A percentile compares a stretch with the other conserved stretches of the same genome.
These are phyloP conservation scores for Eulithis testata DNA, from an alignment of 2,888 invertebrate species.

Conservation along the genomic window DNA sequence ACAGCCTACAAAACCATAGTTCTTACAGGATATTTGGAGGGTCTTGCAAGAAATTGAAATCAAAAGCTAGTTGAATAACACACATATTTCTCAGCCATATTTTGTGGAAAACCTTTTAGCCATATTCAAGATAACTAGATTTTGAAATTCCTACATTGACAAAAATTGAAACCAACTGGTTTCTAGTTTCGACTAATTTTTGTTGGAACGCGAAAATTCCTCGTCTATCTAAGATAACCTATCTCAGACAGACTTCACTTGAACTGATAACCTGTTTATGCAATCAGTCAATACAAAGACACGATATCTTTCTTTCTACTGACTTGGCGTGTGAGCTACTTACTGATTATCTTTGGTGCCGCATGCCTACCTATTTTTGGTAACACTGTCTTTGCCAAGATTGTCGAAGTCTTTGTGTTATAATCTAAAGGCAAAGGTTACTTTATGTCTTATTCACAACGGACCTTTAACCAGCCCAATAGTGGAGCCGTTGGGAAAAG, in stretches of 20 bases:
- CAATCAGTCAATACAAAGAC: conserved; percentile 11
- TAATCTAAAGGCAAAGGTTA: not conserved
- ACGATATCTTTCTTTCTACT: not conserved
- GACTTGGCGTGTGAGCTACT: conserved; percentile 5
- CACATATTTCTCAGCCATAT: no score
- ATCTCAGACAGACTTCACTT: not conserved
- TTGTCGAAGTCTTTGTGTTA: conserved; percentile 7
- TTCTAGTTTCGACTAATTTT: not conserved
- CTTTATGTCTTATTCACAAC: no score
- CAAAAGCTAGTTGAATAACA: no score
- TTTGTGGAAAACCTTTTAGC: no score
- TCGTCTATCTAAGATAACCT: conserved; percentile 10
- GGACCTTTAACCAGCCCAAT: no score
- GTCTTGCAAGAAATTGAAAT: no score
- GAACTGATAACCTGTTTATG: conserved; percentile 2
- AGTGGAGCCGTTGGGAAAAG: no score
- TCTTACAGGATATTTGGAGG: no score
- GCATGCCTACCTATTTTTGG: conserved; percentile 11
- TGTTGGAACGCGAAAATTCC: conserved; percentile 10
- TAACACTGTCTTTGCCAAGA: conserved; percentile 6
- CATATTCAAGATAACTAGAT: no score
- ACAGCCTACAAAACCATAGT: no score
- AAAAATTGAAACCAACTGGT: no score
- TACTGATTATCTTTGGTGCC: conserved; percentile 17
- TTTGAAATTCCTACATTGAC: no score